Evolutionary conservation across 2,797 vertebrate species (phyloP), one percentile per base, ranked within the genome.

Genomic region (Peromyscus melanophrys): DNA sequence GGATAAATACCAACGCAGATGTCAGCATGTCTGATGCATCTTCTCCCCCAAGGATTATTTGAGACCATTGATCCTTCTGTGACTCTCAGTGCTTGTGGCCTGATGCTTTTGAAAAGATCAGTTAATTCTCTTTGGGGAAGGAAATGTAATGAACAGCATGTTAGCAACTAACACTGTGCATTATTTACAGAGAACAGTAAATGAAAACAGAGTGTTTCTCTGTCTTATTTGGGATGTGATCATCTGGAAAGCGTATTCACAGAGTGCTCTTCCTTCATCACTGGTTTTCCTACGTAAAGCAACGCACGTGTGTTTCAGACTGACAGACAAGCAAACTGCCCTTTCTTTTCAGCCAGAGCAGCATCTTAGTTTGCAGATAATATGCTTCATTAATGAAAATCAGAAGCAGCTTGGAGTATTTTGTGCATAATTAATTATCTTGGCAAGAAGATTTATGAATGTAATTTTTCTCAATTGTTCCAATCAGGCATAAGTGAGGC

Each of bases 361-460:
- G 69, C 69, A 78, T 94, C 57, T 49, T 95, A 37, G 96, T 97
- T 97, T 97, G 82, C 83, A 97, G 93, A 85, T 97, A 96, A 96
- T 95, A 88, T 97, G 89, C 95, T 97, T 98, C 73, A 96, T 98
- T 98, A 98, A 98, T 97, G 96, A 98, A 98, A 98, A 98, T 97
- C 93, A 98, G 96, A 98, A 96, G 92, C 96, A 97, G 91, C 97
- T 96, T 98, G 95, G 55, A 75, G 76, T 98, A 97, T 96, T 98
- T 98, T 11, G 37, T 98, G 90, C 96, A 97, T 98, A 98, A 97
- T 98, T 98, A 97, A 61, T 98, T 98, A 96, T 81, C 52, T 97
- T 94, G 95, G 95, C 89, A 98, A 98, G 90, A 97, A 96, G 94
- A 98, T 96, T 98, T 98, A 98, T 97, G 94, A 98, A 98, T 98